Base-by-base conservation (phyloP, 2,113 vertebrate species). In the Sakesphorus luctuosus region DNA sequence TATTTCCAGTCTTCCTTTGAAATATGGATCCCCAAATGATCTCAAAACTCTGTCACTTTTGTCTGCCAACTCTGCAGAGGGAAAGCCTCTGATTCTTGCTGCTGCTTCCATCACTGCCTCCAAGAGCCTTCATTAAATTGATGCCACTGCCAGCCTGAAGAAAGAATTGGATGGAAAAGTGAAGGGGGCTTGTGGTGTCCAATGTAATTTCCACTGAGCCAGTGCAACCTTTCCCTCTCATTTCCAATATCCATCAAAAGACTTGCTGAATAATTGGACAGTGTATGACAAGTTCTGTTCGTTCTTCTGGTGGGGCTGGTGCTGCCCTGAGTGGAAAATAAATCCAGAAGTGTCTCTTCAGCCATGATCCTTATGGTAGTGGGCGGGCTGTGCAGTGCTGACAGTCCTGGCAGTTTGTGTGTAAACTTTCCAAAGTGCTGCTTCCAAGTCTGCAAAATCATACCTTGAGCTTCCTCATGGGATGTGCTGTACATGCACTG, bases 1-100 rank as follows among this genome's bases (percentile, higher is more conserved):
- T 95, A 92, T 96, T 97, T 96, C 81, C 84, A 89, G 87, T 95
- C 93, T 96, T 97, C 94, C 95, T 96, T 91, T 88, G 86, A 92
- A 81, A 69, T 77, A 29, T 75, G 94, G 87, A 68, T 92, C 92
- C 78, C 75, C 76, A 71, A 84, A 76, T 93, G 91, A 94, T 78
- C 83, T 50, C 94, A 90, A 91, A 94, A 79, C 89, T 1, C 89
- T 1, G 1, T 77, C 63, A 82, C 53, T 13, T 74, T 96, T 95
- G 53, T 84, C 81, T 88, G 73, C 86, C 80, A 89, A 11, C 76
- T 81, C 26, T 68, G 2, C 11, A 84, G 84, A 93, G 80, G 55
- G 69, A 89, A 89, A 95, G 44, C 89, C 87, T 93, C 84, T 96
- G 82, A 95, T 46, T 81, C 80, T 68, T 85, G 90, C 68, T 89